These are phyloP conservation scores for Epinotia nisella DNA, from an alignment of 2,888 invertebrate genomes.

Conservation along the genomic window DNA sequence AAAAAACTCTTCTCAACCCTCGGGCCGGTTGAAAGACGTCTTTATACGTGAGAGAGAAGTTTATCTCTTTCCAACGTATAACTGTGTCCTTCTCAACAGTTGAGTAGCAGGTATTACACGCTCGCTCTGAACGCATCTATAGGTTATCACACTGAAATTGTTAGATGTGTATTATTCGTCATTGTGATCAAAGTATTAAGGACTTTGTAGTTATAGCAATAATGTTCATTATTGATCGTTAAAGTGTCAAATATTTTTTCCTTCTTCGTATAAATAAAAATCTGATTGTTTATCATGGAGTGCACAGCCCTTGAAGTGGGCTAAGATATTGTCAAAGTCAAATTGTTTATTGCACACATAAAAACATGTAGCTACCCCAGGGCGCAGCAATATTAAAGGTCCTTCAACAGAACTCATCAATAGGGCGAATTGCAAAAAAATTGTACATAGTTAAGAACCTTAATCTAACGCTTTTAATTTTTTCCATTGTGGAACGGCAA, in stretches of 20 bases:
- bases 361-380: too few species aligned
- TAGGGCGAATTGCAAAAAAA: too few species aligned
- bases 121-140: constrained; percentile 56
- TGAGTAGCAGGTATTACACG: constrained; percentile 47
- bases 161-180: constrained; percentile 63
- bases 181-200: constrained; percentile 79
- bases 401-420: background rate
- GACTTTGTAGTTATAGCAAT: constrained; percentile 79
- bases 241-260: constrained; percentile 57
- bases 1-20: constrained; percentile 6
- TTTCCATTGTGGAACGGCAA: too few species aligned
- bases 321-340: too few species aligned
- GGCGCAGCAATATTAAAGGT: background rate
- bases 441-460: too few species aligned
- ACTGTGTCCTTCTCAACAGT: constrained; percentile 8
- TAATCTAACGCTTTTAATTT: too few species aligned
- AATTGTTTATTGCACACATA: too few species aligned
- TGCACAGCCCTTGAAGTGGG: background rate
- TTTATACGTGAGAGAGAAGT: constrained; percentile 15
- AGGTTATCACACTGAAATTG: constrained; percentile 50
- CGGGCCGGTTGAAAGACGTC: constrained; percentile 6
- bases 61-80: constrained; percentile 13
- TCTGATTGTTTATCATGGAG: constrained; percentile 35
- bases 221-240: constrained; percentile 63
- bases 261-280: constrained; percentile 49